Evolutionary conservation across 2,888 invertebrate genomes (phyloP).

Genomic region (Troilus luridus): DNA sequence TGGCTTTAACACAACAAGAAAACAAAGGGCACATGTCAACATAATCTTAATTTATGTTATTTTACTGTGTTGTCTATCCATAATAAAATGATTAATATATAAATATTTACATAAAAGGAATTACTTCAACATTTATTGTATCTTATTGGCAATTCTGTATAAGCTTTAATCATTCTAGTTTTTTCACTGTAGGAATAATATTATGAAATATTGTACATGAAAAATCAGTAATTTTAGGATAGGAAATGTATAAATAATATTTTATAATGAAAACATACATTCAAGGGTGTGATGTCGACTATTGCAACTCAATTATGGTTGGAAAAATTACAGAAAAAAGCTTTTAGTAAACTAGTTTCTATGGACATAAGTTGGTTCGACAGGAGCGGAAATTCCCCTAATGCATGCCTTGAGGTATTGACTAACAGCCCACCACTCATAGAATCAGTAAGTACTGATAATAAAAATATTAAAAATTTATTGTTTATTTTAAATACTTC

Average conservation of each 20-base stretch:
- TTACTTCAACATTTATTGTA: too few relatives aligned
- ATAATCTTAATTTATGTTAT: too few relatives aligned
- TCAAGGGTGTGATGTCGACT: constrained; percentile 63
- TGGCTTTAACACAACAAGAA: too few relatives aligned
- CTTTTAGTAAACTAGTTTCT: constrained; percentile 69
- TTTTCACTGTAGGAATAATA: not conserved
- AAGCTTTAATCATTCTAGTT: not conserved
- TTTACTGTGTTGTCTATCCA: too few relatives aligned
- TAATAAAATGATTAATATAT: too few relatives aligned
- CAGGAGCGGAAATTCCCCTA: constrained; percentile 68
- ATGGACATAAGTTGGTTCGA: constrained; percentile 70
- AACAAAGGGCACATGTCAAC: too few relatives aligned
- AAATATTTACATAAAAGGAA: too few relatives aligned
- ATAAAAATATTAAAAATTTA: not conserved
- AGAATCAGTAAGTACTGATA: not conserved
- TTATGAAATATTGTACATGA: not conserved
- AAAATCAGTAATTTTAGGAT: not conserved
- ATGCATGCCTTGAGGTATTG: constrained; percentile 48
- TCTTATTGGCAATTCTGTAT: too few relatives aligned
- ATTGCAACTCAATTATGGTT: constrained; percentile 67
- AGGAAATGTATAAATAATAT: not conserved
- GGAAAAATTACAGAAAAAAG: constrained; percentile 68
- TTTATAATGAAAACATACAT: not conserved
- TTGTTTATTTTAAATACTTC: not conserved
- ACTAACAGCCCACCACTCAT: constrained; percentile 27